A percentile compares a stretch with the other conserved stretches of the same genome.
phyloP scores from a whole-genome alignment of 2,888 invertebrate species.

The Branchipolynoe longqiensis region DNA sequence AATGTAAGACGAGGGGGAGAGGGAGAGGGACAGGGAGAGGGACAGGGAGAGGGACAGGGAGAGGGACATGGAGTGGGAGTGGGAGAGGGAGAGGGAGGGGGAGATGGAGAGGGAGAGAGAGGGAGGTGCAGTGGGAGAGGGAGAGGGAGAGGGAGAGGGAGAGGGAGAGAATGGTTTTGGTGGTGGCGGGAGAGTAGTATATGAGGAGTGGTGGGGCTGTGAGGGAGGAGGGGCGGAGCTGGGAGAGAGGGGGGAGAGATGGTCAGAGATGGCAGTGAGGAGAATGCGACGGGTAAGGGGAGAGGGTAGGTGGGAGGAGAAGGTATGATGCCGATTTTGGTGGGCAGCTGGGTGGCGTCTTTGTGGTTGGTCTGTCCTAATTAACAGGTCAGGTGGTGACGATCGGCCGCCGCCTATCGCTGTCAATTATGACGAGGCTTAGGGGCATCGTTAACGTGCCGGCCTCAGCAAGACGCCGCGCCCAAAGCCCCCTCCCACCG shows the following conservation, averaged over 20 bases:
- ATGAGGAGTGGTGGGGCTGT: neutral
- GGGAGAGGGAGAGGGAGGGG: neutral
- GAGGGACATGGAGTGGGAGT: neutral
- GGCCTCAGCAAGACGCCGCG: neutral
- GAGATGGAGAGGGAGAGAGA: neutral
- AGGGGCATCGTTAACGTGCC: slow-evolving; percentile 26
- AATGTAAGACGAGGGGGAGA: too few species aligned
- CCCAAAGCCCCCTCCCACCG: too few species aligned
- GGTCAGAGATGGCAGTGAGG: neutral
- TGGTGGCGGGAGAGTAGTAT: neutral
- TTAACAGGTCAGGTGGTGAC: slow-evolving; percentile 52
- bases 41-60: neutral
- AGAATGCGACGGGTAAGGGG: neutral
- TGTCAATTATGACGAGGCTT: slow-evolving; percentile 43
- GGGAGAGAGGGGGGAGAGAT: neutral
- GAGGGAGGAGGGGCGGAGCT: neutral
- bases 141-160: neutral
- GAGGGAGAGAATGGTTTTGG: neutral
- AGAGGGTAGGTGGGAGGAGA: neutral
- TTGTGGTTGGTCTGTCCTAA: slow-evolving; percentile 36
- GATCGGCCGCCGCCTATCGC: slow-evolving; percentile 23
- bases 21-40: neutral
- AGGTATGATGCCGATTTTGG: neutral
- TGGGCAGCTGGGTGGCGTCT: slow-evolving; percentile 1
- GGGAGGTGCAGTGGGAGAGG: neutral